phyloP scores from a whole-genome alignment of 1,140 invertebrate species.

The Eueides isabella region DNA sequence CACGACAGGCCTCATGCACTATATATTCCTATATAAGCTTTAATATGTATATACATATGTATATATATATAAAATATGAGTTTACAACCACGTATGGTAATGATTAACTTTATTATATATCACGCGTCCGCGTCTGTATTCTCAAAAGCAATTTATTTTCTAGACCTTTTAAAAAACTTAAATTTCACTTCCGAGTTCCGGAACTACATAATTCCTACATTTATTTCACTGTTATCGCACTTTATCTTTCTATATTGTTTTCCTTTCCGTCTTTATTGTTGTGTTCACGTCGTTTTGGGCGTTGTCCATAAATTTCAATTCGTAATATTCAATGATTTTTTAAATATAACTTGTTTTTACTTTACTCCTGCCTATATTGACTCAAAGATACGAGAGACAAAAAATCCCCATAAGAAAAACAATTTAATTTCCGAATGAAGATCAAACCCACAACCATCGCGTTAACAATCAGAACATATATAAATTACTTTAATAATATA shows the following conservation, averaged over 20 bases:
- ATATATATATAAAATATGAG: too few relatives aligned
- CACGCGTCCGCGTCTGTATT: not conserved
- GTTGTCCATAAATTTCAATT: constrained; percentile 6
- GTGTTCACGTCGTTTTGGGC: constrained; percentile 1
- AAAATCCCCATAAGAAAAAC: too few relatives aligned
- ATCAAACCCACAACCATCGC: not conserved
- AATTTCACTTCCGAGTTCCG: constrained; percentile 11
- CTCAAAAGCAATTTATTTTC: not conserved
- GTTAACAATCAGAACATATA: too few relatives aligned
- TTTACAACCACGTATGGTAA: not conserved
- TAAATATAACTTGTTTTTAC: constrained; percentile 1
- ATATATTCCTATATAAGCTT: too few relatives aligned
- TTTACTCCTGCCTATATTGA: not conserved
- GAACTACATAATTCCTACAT: constrained; percentile 10
- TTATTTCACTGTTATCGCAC: constrained; percentile 10
- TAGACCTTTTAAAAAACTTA: constrained; percentile 2
- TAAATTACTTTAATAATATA: too few relatives aligned
- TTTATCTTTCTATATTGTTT: constrained; percentile 10
- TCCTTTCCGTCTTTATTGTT: constrained; percentile 11
- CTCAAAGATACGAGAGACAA: not conserved
- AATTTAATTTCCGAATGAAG: not conserved
- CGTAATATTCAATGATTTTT: not conserved
- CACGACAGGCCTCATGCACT: too few relatives aligned
- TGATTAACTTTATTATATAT: not conserved
- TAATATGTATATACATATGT: too few relatives aligned